Evolutionary conservation across 1,140 invertebrate genomes (phyloP), one percentile per base, ranked within the genome.

Genomic region (Drosophila pachea): DNA sequence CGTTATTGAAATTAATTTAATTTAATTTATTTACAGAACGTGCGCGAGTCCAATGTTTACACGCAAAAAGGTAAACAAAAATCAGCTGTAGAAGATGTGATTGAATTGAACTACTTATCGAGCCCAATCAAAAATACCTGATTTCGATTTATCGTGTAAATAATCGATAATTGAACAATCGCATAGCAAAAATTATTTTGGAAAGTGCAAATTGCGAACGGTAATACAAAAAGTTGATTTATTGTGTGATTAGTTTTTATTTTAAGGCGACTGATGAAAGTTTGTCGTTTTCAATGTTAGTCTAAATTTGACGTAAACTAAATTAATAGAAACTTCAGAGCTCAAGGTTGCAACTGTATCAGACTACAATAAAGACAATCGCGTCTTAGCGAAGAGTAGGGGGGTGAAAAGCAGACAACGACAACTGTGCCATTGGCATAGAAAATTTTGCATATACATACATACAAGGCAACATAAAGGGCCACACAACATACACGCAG

Each of bases 341-440:
- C 63, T 66, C 38, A 69, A 68, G 59, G 61, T 49, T 63, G 22
- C 35, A 60, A 45, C 50, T 62, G 47, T 29, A 67, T 5, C 14
- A 67, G 12, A 14, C 38, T 48, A 14, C 12, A 32, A 32, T 32
- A 56, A 56, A 45, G 32, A 45, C 48, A 35, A 67, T 61, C 40
- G 48, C 56, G 56, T 67, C 56, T 61, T 53, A 16, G 31, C 50
- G 55, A 9, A 61, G 56, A 45, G 54, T 50, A 49, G 32, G 67
- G 58, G 58, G 58, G 45, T 50, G 47, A 50, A 61, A 61, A 49
- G 29, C 22, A 61, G 58, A 59, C 58, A 42, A 50, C 53, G 42
- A 66, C 63, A 70, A 70, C 68, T 75, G 71, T 76, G 74, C 74
- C 79, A 83, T 83, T 83, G 79, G 76, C 79, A 84, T 84, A 84